These are phyloP conservation scores for Fragum sueziense DNA, from an alignment of 2,888 invertebrate species.

Conservation along the genomic window DNA sequence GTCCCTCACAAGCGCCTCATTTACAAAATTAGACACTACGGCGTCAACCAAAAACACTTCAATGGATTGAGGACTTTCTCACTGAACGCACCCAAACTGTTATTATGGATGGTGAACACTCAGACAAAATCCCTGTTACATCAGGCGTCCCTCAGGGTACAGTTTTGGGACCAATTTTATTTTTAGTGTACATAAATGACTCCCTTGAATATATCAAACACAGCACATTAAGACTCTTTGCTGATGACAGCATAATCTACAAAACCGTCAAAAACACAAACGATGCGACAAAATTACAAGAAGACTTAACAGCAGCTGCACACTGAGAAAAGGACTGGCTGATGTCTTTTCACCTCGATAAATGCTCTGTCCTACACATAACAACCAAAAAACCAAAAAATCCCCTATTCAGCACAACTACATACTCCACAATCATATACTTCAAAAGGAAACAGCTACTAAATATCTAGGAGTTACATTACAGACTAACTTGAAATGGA, in stretches of 20 bases:
- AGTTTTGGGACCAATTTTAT: slow-evolving; percentile 20
- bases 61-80: slow-evolving; percentile 7
- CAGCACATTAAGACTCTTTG: slow-evolving; percentile 26
- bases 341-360: slow-evolving; percentile 29
- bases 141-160: slow-evolving; percentile 30
- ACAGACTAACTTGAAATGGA: background rate
- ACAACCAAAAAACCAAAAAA: no score
- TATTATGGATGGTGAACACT: slow-evolving; percentile 15
- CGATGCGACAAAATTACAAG: slow-evolving; percentile 20
- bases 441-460: no score
- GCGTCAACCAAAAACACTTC: no score
- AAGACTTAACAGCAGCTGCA: background rate
- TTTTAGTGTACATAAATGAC: slow-evolving; percentile 27
- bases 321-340: slow-evolving; percentile 21
- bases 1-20: no score
- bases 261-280: background rate
- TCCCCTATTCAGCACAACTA: no score
- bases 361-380: slow-evolving; percentile 35
- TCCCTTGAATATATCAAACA: slow-evolving; percentile 22
- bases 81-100: background rate
- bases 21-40: no score
- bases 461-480: slow-evolving; percentile 9
- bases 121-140: slow-evolving; percentile 14
- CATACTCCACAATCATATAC: no score
- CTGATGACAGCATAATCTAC: slow-evolving; percentile 31